These are phyloP conservation scores for Agapetus fuscipes DNA, from an alignment of 2,888 invertebrate genomes.

Conservation along the genomic window DNA sequence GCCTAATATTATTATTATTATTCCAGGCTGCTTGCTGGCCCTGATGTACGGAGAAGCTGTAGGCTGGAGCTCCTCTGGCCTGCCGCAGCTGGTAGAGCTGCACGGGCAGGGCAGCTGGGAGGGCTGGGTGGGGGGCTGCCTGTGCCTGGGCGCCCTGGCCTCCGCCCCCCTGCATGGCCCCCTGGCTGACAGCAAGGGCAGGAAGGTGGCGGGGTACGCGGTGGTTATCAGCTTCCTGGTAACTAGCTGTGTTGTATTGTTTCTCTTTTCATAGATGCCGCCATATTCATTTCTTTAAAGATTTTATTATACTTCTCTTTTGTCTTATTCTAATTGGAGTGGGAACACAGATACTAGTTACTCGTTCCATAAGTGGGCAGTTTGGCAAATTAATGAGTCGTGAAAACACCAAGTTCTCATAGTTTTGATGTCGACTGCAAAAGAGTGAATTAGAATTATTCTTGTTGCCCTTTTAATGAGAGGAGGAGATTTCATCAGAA, in stretches of 20 bases:
- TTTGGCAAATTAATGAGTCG: no score
- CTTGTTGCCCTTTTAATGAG: no score
- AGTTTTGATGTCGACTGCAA: no score
- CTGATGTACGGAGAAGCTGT: conserved; percentile 15
- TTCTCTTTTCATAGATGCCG: no score
- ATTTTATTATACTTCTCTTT: not conserved
- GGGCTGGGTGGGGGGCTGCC: conserved; percentile 18
- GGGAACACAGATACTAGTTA: no score
- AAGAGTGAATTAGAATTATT: no score
- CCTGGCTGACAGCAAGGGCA: conserved; percentile 36
- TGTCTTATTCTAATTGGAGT: not conserved
- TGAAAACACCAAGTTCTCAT: no score
- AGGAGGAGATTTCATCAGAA: no score
- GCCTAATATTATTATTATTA: no score
- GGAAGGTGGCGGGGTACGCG: conserved; percentile 38
- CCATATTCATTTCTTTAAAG: not conserved
- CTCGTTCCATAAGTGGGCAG: no score
- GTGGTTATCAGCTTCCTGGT: conserved; percentile 38
- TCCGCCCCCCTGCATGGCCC: conserved; percentile 40
- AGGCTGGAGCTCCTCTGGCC: conserved; percentile 16
- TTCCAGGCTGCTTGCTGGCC: conserved; percentile 13
- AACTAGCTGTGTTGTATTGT: conserved; percentile 24
- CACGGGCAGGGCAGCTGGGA: not conserved
- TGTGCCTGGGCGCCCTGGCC: conserved; percentile 39
- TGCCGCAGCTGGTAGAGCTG: conserved; percentile 11